phyloP scores from a whole-genome alignment of 2,797 vertebrate genomes.

The Gymnocypris eckloni region DNA sequence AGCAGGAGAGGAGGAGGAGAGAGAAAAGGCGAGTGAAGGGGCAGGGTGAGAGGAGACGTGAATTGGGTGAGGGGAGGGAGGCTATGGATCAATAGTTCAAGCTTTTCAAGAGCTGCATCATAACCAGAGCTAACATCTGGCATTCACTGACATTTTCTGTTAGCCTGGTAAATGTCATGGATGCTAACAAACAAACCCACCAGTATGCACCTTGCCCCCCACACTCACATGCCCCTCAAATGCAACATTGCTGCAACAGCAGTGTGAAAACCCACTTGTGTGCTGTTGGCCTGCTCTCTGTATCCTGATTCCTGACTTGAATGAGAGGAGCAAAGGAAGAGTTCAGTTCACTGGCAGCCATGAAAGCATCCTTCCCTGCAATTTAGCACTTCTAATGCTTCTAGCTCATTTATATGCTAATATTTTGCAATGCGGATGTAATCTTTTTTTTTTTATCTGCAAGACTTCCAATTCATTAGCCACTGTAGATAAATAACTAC shows the following conservation, averaged over 20 bases:
- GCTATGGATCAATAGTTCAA: slow-evolving; percentile 70
- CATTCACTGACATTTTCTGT: slow-evolving; percentile 81
- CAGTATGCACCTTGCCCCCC: slow-evolving; percentile 55
- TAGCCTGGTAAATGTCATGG: slow-evolving; percentile 78
- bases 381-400: background rate
- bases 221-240: slow-evolving; percentile 24
- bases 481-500: background rate
- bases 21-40: slow-evolving; percentile 41
- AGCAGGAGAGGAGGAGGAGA: slow-evolving; percentile 26
- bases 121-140: slow-evolving; percentile 75
- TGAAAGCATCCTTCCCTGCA: background rate
- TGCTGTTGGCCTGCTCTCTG: background rate
- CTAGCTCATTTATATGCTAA: background rate
- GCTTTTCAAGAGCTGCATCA: slow-evolving; percentile 68
- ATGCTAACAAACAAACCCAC: slow-evolving; percentile 68
- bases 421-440: background rate
- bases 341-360: background rate
- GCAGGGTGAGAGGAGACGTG: slow-evolving; percentile 45
- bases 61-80: slow-evolving; percentile 43
- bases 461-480: background rate
- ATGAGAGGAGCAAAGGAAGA: background rate
- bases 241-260: background rate
- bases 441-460: background rate
- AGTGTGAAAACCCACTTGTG: slow-evolving; percentile 36
- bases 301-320: background rate